These are phyloP conservation scores for Pagrus major DNA, from an alignment of 2,113 vertebrate genomes.

Conservation along the genomic window DNA sequence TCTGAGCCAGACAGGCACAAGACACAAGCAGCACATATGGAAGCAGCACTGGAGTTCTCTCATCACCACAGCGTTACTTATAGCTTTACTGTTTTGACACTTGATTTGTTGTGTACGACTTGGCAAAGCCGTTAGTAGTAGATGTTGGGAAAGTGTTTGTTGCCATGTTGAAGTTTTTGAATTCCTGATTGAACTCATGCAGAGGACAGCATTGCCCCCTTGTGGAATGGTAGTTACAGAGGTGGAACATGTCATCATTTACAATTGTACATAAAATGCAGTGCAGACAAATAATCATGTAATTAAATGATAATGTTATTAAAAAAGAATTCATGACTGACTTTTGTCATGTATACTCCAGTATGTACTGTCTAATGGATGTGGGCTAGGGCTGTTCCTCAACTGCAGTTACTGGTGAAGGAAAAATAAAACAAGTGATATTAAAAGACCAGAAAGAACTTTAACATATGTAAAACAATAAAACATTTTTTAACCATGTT, in stretches of 20 bases:
- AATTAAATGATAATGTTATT: no score
- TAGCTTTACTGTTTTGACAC: background rate
- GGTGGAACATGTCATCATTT: background rate
- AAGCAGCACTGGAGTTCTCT: background rate
- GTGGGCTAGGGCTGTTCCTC: background rate
- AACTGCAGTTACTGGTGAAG: background rate
- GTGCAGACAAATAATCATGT: background rate
- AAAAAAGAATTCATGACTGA: no score
- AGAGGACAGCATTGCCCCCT: conserved; percentile 71
- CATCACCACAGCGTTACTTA: background rate
- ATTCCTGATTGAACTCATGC: background rate
- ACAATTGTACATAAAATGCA: background rate
- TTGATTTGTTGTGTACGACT: background rate
- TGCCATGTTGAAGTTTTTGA: conserved; percentile 7
- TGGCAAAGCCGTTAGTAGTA: background rate
- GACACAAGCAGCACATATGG: background rate
- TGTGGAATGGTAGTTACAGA: conserved; percentile 62
- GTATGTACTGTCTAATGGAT: no score
- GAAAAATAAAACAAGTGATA: background rate
- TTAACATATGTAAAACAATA: no score
- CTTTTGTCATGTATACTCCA: no score
- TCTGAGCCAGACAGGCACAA: background rate
- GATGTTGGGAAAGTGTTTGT: background rate
- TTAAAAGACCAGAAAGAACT: no score
- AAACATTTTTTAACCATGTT: no score